A percentile compares a stretch with the other conserved stretches of the same genome.
These are phyloP conservation scores for Rhyacichthys aspro DNA, from an alignment of 2,797 vertebrate genomes.

Conservation along the genomic window DNA sequence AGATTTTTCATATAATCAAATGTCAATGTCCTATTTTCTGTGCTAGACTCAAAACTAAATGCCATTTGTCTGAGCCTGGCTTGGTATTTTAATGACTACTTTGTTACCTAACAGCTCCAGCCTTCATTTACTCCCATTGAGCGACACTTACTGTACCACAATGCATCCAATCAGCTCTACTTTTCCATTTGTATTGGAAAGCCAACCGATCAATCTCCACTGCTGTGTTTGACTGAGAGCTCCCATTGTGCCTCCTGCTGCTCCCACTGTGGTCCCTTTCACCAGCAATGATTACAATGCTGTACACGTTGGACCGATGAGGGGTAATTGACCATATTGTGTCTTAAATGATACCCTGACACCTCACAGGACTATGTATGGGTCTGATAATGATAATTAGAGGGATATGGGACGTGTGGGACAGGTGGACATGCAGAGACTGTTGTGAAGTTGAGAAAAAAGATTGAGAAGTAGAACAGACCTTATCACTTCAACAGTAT, in stretches of 20 bases:
- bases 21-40: too few relatives aligned
- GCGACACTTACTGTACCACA: neutral
- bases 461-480: too few relatives aligned
- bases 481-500: too few relatives aligned
- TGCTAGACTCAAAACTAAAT: too few relatives aligned
- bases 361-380: neutral
- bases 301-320: neutral
- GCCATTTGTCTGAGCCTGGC: too few relatives aligned
- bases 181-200: neutral
- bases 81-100: too few relatives aligned
- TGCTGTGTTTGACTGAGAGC: neutral
- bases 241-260: neutral
- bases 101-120: too few relatives aligned
- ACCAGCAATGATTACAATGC: neutral
- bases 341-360: neutral
- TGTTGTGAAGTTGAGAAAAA: too few relatives aligned
- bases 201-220: neutral
- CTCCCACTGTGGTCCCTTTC: neutral
- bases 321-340: conserved; percentile 2
- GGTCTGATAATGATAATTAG: conserved; percentile 1
- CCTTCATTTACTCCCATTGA: too few relatives aligned
- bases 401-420: neutral
- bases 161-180: conserved; percentile 2
- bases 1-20: too few relatives aligned
- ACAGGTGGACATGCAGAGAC: too few relatives aligned